Evolutionary conservation across 2,797 vertebrate genomes (phyloP), one percentile per base, ranked within the genome.

Genomic region (Falco concolor): DNA sequence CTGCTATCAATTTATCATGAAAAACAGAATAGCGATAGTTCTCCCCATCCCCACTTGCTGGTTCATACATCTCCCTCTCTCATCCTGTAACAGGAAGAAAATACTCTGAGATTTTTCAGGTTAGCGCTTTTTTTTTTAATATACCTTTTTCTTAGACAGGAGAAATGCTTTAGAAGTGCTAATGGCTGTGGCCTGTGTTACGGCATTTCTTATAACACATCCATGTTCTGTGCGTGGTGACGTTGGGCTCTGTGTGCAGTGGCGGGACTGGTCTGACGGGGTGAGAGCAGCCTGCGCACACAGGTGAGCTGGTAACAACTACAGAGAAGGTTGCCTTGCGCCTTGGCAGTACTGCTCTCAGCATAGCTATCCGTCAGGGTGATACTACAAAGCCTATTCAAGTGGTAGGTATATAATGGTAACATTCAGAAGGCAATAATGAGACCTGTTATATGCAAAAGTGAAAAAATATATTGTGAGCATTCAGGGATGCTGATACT

Each of bases 341-440:
- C 45, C 34, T 91, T 86, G 69, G 22, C 47, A 32, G 36, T 63
- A 10, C 65, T 68, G 30, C 18, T 74, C 10, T 38, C 13, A 7
- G 42, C 19, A 8, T 20, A 34, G 42, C 69, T 50, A 2, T 24
- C 77, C n/a, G 30, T 61, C 59, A 45, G n/a, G 47, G 53, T 61
- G 69, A 36, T 87, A 22, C 13, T 68, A 4, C 22, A 27, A 90
- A 84, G 54, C 11, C 69, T 79, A 23, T 80, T 92, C 36, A 67
- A 69, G 74, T 53, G 63, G 14, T 76, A 27, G 42, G 65, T 84
- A 57, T 30, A 30, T 74, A 84, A 77, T 64, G 50, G 32, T 76
- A 89, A 73, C 84, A 91, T 87, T 95, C 77, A 64, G 49, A 84
- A 89, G 85, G 61, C 53, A 74, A 30, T 80, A 75, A 63, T 64